phyloP scores from a whole-genome alignment of 2,797 vertebrate species.

The Lagodon rhomboides region DNA sequence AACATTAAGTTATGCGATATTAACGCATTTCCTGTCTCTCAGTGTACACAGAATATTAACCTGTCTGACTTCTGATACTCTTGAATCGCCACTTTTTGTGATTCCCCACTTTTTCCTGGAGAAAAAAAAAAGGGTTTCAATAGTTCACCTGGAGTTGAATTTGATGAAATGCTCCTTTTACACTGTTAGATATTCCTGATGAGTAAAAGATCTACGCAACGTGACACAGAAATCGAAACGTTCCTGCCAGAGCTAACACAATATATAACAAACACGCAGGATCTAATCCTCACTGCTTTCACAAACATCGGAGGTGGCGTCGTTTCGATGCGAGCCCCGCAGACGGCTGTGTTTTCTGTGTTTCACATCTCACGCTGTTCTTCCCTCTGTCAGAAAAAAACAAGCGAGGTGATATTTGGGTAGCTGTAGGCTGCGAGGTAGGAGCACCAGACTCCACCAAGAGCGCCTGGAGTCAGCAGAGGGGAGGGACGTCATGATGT shows the following conservation, averaged over 20 bases:
- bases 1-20: background rate
- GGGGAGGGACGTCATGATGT: conserved; percentile 62
- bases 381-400: conserved; percentile 49
- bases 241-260: conserved; percentile 30
- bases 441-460: conserved; percentile 68
- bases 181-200: conserved; percentile 34
- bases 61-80: background rate
- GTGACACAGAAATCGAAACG: conserved; percentile 30
- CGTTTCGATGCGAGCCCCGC: conserved; percentile 26
- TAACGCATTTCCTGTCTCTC: background rate
- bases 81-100: conserved; percentile 16
- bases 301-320: conserved; percentile 30
- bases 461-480: conserved; percentile 57
- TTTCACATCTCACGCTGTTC: conserved; percentile 51
- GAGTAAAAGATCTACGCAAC: conserved; percentile 21
- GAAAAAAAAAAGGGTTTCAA: conserved; percentile 7
- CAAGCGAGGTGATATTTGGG: conserved; percentile 69
- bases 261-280: conserved; percentile 22
- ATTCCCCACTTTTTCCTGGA: conserved; percentile 15
- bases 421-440: conserved; percentile 73
- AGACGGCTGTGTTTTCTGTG: conserved; percentile 47
- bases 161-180: conserved; percentile 30
- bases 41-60: background rate
- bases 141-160: conserved; percentile 24
- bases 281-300: conserved; percentile 20